Conservation (phyloP, 2,888 invertebrate species). For the Spisula solida region DNA sequence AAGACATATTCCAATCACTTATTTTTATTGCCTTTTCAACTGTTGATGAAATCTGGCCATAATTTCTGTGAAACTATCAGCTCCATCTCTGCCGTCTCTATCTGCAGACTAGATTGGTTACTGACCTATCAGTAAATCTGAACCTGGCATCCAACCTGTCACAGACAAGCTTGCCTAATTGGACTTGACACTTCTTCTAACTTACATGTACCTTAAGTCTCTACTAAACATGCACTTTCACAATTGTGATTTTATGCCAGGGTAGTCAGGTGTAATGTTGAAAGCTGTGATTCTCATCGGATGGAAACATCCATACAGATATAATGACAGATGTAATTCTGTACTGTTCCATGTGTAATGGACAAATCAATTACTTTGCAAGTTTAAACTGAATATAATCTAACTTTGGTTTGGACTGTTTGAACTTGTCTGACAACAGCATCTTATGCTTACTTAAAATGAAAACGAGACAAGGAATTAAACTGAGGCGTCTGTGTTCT, state of each 20-base stretch:
- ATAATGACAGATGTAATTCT: slow-evolving; percentile 38
- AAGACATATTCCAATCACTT: slow-evolving; percentile 30
- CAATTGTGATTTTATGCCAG: slow-evolving; percentile 24
- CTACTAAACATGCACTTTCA: slow-evolving; percentile 41
- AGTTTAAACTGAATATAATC: neutral
- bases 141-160: slow-evolving; percentile 36
- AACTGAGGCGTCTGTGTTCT: neutral
- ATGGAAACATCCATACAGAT: slow-evolving; percentile 31
- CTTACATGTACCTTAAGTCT: slow-evolving; percentile 25
- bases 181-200: slow-evolving; percentile 43
- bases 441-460: too few relatives aligned
- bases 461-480: too few relatives aligned
- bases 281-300: slow-evolving; percentile 24
- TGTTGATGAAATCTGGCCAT: slow-evolving; percentile 44
- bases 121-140: slow-evolving; percentile 62
- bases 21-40: slow-evolving; percentile 45
- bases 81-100: slow-evolving; percentile 47
- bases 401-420: neutral
- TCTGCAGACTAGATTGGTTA: slow-evolving; percentile 56
- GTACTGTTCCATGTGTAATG: neutral
- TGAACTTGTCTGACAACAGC: neutral
- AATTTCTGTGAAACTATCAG: slow-evolving; percentile 37
- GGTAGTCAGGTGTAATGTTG: slow-evolving; percentile 23
- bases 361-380: neutral
- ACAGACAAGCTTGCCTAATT: slow-evolving; percentile 38